A percentile compares a stretch with the other conserved stretches of the same genome.
Conservation (phyloP, 1,140 invertebrate genomes). For the Riptortus pedestris region DNA sequence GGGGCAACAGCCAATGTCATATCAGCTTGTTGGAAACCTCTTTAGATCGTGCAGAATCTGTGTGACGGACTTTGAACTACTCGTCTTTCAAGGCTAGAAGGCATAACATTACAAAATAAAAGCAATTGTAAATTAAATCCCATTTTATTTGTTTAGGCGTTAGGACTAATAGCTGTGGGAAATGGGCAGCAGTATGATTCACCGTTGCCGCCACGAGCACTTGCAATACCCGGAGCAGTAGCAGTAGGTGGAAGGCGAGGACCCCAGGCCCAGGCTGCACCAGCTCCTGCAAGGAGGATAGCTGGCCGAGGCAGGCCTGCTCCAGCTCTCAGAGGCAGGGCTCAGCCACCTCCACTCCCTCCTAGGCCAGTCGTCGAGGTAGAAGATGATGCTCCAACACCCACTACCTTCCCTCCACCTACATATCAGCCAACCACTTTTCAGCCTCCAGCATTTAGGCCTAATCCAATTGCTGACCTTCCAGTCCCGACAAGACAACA, state of each 20-base stretch:
- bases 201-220: not conserved
- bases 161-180: not conserved
- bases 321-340: not conserved
- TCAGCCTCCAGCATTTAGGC: constrained; percentile 18
- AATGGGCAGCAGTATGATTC: not conserved
- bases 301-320: not conserved
- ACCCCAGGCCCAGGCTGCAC: not conserved
- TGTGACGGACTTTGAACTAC: too few relatives aligned
- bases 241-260: not conserved
- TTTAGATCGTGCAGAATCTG: too few relatives aligned
- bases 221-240: not conserved
- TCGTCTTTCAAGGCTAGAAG: too few relatives aligned
- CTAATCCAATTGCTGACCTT: constrained; percentile 16
- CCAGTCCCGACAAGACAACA: constrained; percentile 19
- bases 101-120: too few relatives aligned
- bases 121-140: too few relatives aligned
- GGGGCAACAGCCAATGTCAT: too few relatives aligned
- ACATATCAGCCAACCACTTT: not conserved
- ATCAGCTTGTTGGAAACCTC: too few relatives aligned
- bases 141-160: not conserved
- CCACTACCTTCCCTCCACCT: not conserved
- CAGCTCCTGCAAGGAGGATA: not conserved
- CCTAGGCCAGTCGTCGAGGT: constrained; percentile 7
- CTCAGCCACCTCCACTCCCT: not conserved
- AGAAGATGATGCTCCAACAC: not conserved